Conservation (phyloP, 1,140 invertebrate species). For the Euwallacea fornicatus region DNA sequence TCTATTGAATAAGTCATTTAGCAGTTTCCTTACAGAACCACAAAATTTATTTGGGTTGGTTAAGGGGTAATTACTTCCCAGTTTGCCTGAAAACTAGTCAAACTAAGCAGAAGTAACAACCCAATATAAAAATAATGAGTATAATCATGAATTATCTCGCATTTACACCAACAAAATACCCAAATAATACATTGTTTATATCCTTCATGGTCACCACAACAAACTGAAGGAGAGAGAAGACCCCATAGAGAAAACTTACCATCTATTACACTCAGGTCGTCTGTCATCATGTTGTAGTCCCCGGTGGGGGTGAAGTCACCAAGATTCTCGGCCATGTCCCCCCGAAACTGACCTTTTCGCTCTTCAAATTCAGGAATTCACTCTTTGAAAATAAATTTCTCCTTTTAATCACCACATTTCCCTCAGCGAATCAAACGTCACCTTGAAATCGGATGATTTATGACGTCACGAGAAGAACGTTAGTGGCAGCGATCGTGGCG, state of each 20-base stretch:
- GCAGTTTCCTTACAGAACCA: background rate
- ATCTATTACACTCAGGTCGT: constrained; percentile 49
- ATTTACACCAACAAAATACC: no score
- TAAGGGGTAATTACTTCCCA: no score
- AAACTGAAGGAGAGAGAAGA: no score
- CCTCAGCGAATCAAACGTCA: constrained; percentile 48
- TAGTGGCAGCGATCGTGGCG: background rate
- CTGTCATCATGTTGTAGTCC: constrained; percentile 48
- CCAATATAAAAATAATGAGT: no score
- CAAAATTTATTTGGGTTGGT: no score
- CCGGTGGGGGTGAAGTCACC: constrained; percentile 43
- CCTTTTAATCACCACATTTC: constrained; percentile 44
- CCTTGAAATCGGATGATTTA: constrained; percentile 48
- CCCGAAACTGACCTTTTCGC: constrained; percentile 8
- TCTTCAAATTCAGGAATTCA: constrained; percentile 13
- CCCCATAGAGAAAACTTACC: constrained; percentile 42
- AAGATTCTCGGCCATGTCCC: constrained; percentile 48
- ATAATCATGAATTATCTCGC: no score
- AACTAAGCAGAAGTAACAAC: no score
- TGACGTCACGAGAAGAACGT: constrained; percentile 42
- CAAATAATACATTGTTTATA: no score
- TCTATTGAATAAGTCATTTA: background rate
- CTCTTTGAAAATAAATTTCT: constrained; percentile 12
- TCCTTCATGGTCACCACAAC: no score
- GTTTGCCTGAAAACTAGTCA: no score